Evolutionary conservation across 2,113 vertebrate genomes (phyloP).

Genomic region (Chaetops frenatus): DNA sequence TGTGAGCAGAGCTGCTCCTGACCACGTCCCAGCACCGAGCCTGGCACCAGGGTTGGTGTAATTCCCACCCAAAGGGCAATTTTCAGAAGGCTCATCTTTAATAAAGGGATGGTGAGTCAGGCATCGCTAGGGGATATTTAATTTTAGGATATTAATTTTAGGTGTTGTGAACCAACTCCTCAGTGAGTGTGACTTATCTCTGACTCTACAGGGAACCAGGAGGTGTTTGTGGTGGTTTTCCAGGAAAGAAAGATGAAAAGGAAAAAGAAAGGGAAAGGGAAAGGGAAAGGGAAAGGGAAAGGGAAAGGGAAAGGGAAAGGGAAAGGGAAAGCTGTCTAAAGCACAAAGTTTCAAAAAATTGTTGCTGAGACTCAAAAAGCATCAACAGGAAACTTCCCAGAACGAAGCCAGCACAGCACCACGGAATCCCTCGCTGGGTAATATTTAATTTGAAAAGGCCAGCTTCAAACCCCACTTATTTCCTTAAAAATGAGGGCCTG

Average conservation of each 20-base stretch:
- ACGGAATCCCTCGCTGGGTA: background rate
- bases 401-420: background rate
- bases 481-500: background rate
- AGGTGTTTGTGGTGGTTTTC: background rate
- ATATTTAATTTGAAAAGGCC: background rate
- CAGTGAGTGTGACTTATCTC: background rate
- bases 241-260: background rate
- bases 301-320: no score
- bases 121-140: background rate
- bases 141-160: background rate
- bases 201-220: background rate
- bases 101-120: background rate
- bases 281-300: background rate
- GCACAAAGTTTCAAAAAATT: fast-evolving
- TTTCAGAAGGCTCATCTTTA: background rate
- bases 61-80: background rate
- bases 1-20: background rate
- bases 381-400: background rate
- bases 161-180: background rate
- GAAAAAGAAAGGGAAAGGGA: no score
- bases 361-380: background rate
- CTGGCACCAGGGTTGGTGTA: background rate
- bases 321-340: background rate
- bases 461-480: background rate
- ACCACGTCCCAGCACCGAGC: background rate